Base-by-base conservation (phyloP, 2,113 vertebrate genomes). In the Dipodomys merriami region DNA sequence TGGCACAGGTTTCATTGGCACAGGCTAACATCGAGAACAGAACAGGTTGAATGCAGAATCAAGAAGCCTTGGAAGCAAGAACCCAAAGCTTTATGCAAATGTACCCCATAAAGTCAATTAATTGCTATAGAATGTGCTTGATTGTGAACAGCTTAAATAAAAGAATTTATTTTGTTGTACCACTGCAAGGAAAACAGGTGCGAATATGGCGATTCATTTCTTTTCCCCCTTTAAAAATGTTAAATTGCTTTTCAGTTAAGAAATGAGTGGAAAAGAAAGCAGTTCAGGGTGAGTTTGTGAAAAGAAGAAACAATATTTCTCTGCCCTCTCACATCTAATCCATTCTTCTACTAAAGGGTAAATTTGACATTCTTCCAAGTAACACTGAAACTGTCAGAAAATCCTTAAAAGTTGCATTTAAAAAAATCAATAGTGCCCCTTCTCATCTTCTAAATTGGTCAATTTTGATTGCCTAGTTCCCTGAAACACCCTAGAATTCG, bases 321-420 rank as follows among this genome's bases (percentile, higher is more conserved):
- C 53, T 80, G 71, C 30, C n/a, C 53, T 86, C 83, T 73, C 87
- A 23, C 62, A 73, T 91, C 83, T 83, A 93, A 97, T 96, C 68
- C 49, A 72, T 95, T 93, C 90, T 94, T 86, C 84, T 87, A 49
- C 67, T 91, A 95, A 97, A 91, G 91, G 95, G 60, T 94, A 87
- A 92, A 95, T 88, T 69, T 92, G 82, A 90, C 91, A 92, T 91
- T 90, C 89, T 94, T 95, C 90, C 93, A 96, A 67, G 82, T 22
- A 94, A 79, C 87, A 90, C 85, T 94, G 93, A 90, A 95, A 93
- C 74, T 86, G 95, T 95, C 96, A 97, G 87, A 93, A 96, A 95
- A 96, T 95, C 85, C 85, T 96, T 96, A 90, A 95, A 97, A 97
- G 87, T 78, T 73, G 90, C 94, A 95, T 97, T 96, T 81, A 30